Conservation (phyloP, 37 sponge, comb jelly and placozoan genomes). For the Cladorhizidae sp. region DNA sequence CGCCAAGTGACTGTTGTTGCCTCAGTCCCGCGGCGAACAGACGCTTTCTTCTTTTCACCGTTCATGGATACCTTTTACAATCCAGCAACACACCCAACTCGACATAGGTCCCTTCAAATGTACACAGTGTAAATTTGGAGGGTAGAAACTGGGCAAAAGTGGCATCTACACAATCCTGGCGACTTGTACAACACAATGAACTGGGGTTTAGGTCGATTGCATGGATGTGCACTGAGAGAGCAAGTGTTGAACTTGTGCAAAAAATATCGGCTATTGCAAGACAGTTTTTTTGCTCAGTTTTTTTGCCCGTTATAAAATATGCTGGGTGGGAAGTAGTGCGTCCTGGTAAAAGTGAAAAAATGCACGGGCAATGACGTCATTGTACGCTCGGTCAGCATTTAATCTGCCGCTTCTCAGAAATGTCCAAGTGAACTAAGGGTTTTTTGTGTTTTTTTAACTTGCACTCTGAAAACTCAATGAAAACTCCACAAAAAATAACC, state of each 20-base stretch:
- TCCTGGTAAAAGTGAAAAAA: slow-evolving; percentile 11
- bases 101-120: neutral
- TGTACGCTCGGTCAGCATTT: neutral
- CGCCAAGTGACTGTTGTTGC: slow-evolving; percentile 24
- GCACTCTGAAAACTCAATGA: neutral
- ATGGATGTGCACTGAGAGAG: slow-evolving; percentile 36
- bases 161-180: slow-evolving; percentile 21
- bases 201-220: slow-evolving; percentile 9
- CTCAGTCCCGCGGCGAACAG: neutral
- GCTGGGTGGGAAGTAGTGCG: slow-evolving; percentile 11
- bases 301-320: slow-evolving; percentile 18
- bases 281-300: neutral
- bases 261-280: slow-evolving; percentile 1
- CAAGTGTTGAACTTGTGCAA: slow-evolving; percentile 6
- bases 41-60: slow-evolving; percentile 42
- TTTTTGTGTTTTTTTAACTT: too few relatives aligned
- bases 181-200: slow-evolving; percentile 24
- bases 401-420: too few relatives aligned
- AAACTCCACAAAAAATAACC: neutral
- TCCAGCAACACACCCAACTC: slow-evolving; percentile 19
- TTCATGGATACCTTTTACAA: slow-evolving; percentile 27
- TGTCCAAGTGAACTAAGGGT: too few relatives aligned
- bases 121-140: neutral
- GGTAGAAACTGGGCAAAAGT: neutral
- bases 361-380: neutral